A percentile compares a stretch with the other conserved stretches of the same genome.
Conservation (phyloP, 2,888 invertebrate species). For the Lasioglossum calceatum region DNA sequence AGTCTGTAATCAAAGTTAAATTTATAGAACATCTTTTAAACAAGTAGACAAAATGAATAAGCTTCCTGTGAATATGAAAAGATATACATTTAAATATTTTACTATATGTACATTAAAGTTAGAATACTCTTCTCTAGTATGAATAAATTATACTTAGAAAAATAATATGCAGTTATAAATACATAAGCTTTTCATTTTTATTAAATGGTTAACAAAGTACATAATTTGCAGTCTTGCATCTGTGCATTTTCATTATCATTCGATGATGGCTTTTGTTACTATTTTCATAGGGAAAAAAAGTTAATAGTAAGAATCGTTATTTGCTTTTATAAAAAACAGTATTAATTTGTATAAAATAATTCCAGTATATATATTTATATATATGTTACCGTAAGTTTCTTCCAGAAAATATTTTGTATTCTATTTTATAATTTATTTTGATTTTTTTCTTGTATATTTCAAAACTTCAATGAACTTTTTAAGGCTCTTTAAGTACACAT, state of each 20-base stretch:
- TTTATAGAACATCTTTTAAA: constrained; percentile 17
- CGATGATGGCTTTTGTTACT: constrained; percentile 25
- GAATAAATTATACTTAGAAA: constrained; percentile 43
- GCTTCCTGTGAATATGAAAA: constrained; percentile 5
- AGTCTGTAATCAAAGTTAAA: constrained; percentile 15
- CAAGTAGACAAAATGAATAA: neutral
- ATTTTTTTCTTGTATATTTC: constrained; percentile 50
- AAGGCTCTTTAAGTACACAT: constrained; percentile 34
- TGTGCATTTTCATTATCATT: constrained; percentile 37
- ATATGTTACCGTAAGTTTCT: constrained; percentile 30
- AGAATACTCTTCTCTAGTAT: constrained; percentile 36
- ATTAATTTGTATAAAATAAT: constrained; percentile 53
- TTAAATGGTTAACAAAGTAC: constrained; percentile 48
- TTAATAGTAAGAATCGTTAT: constrained; percentile 37
- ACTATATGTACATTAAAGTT: constrained; percentile 27
- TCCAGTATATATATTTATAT: constrained; percentile 21
- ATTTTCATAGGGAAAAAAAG: constrained; percentile 33
- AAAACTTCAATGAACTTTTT: constrained; percentile 33
- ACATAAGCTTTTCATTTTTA: constrained; percentile 38
- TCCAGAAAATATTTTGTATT: constrained; percentile 49
- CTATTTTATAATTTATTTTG: constrained; percentile 48
- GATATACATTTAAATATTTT: constrained; percentile 22
- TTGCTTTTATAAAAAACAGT: constrained; percentile 45
- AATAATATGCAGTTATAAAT: constrained; percentile 50
- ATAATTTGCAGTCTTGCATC: constrained; percentile 54